A percentile compares a stretch with the other conserved stretches of the same genome.
These are phyloP conservation scores for Petrosia ficiformis DNA, from an alignment of 37 sponge, comb jelly and placozoan species.

Conservation along the genomic window DNA sequence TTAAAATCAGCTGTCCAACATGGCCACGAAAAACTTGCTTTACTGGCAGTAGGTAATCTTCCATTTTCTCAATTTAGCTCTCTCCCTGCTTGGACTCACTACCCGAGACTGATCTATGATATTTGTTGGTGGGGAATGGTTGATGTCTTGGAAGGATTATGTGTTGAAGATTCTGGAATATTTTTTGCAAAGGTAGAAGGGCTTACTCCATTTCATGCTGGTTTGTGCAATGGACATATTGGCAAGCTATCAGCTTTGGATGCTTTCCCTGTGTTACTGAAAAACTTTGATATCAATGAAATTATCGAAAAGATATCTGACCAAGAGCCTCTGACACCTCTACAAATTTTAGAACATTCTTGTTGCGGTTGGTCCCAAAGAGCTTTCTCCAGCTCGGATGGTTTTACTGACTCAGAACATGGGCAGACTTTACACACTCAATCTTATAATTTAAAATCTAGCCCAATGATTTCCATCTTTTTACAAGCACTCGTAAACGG, in stretches of 20 bases:
- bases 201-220: conserved; percentile 25
- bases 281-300: not conserved
- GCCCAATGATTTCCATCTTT: not conserved
- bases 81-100: not conserved
- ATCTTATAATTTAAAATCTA: not conserved
- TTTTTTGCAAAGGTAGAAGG: conserved; percentile 10
- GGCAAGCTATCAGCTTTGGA: conserved; percentile 15
- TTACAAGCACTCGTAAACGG: not conserved
- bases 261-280: not conserved
- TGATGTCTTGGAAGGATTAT: conserved; percentile 21
- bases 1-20: conserved; percentile 8
- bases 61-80: not conserved
- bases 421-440: too few relatives aligned
- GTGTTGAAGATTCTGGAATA: conserved; percentile 1
- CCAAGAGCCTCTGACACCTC: too few relatives aligned
- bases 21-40: conserved; percentile 18
- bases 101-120: conserved; percentile 23
- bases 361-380: not conserved
- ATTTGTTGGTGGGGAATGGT: conserved; percentile 73
- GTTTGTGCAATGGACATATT: conserved; percentile 29
- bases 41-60: conserved; percentile 5
- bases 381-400: not conserved
- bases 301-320: not conserved
- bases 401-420: too few relatives aligned
- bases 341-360: too few relatives aligned